Evolutionary conservation across 2,888 invertebrate genomes (phyloP).

Genomic region (Parnassius orleans): DNA sequence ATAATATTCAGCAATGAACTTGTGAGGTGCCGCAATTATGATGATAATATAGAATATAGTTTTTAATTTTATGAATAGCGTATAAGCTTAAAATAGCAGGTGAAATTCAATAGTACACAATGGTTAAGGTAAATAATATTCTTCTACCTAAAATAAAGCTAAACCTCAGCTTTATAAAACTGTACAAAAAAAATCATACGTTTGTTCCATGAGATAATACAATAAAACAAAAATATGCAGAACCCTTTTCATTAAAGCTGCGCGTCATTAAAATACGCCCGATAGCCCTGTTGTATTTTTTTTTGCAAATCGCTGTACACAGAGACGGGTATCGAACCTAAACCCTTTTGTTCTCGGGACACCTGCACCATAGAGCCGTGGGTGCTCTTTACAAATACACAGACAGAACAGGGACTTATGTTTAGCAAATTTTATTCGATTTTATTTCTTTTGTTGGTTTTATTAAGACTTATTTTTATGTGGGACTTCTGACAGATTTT

Average conservation of each 20-base stretch:
- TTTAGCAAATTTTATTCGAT: slow-evolving; percentile 9
- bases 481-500: slow-evolving; percentile 32
- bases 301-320: slow-evolving; percentile 62
- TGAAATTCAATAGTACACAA: background rate
- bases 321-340: slow-evolving; percentile 62
- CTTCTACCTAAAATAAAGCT: background rate
- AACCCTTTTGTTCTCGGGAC: slow-evolving; percentile 70
- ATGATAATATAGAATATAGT: too few relatives aligned
- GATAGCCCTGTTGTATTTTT: slow-evolving; percentile 39
- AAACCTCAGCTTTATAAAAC: background rate
- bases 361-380: slow-evolving; percentile 72
- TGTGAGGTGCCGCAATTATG: too few relatives aligned
- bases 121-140: background rate
- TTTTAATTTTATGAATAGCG: too few relatives aligned
- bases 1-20: too few relatives aligned
- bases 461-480: slow-evolving; percentile 26
- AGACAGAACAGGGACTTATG: slow-evolving; percentile 51
- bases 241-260: slow-evolving; percentile 37
- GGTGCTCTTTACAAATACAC: slow-evolving; percentile 62
- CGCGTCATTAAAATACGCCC: slow-evolving; percentile 36
- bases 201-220: slow-evolving; percentile 23
- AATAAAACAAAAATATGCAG: slow-evolving; percentile 29
- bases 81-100: too few relatives aligned
- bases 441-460: background rate
- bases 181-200: slow-evolving; percentile 8